Conservation (phyloP, 2,113 vertebrate genomes). For the Crotalus horridus region DNA sequence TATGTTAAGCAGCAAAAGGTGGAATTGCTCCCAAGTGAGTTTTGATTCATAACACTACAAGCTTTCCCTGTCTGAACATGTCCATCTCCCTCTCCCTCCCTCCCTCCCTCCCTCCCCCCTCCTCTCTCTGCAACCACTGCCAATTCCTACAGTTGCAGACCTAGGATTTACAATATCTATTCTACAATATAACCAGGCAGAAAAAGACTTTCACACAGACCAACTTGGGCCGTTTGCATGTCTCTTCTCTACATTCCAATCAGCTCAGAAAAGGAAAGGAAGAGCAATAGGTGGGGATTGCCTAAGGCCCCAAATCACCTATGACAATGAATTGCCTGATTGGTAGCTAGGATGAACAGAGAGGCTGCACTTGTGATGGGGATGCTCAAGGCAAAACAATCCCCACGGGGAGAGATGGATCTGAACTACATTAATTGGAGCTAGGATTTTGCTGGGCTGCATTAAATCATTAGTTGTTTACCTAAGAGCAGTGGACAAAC, state of each 20-base stretch:
- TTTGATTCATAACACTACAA: not conserved
- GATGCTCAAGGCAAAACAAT: not conserved
- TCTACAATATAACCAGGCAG: not conserved
- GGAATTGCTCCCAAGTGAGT: not conserved
- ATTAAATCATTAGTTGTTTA: not conserved
- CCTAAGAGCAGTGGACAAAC: not conserved
- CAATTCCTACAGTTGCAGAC: not conserved
- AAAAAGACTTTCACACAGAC: not conserved
- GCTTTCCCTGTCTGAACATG: not conserved
- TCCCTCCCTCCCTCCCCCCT: no score
- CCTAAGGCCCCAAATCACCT: not conserved
- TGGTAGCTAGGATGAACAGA: not conserved
- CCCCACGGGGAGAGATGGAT: not conserved
- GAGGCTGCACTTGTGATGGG: not conserved
- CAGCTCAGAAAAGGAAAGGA: not conserved
- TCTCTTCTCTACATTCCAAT: not conserved
- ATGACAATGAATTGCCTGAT: not conserved
- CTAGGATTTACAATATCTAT: not conserved
- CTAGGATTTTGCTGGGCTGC: not conserved
- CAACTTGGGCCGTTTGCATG: not conserved
- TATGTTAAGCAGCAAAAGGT: not conserved
- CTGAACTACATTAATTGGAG: not conserved
- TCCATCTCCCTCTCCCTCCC: not conserved
- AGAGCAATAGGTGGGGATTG: not conserved
- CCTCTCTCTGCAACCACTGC: not conserved